Evolutionary conservation across 2,113 vertebrate genomes (phyloP).

Genomic region (Brienomyrus brachyistius): DNA sequence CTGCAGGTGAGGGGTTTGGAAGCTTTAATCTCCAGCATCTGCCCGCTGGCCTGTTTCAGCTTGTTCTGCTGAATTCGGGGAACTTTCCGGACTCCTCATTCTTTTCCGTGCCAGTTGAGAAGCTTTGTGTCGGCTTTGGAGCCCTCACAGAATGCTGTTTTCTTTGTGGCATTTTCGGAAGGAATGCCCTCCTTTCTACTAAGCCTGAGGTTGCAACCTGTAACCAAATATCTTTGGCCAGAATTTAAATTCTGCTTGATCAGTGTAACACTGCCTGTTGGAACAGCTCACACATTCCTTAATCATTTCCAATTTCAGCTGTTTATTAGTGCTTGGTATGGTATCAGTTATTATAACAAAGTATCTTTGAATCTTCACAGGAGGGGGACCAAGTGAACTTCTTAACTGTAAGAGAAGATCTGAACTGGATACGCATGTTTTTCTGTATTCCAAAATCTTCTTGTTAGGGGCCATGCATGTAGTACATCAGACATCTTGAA

Average conservation of each 20-base stretch:
- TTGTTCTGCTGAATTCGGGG: not conserved
- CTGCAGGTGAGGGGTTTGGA: slow-evolving; percentile 8
- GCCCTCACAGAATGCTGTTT: not conserved
- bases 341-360: not conserved
- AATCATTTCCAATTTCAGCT: not conserved
- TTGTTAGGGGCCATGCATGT: not conserved
- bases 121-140: not conserved
- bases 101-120: not conserved
- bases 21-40: slow-evolving; percentile 21
- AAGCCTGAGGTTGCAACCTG: not conserved
- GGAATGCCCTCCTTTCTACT: not conserved
- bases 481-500: not conserved
- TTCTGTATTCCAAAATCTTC: not conserved
- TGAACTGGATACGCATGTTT: not conserved
- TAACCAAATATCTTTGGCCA: not conserved
- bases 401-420: not conserved
- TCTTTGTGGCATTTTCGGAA: not conserved
- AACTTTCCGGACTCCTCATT: not conserved
- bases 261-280: not conserved
- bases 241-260: not conserved
- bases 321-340: not conserved
- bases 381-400: not conserved
- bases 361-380: not conserved
- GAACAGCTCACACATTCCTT: not conserved
- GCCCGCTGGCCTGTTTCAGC: slow-evolving; percentile 11